A percentile compares a stretch with the other conserved stretches of the same genome.
Conservation (phyloP, 2,113 vertebrate genomes). For the Mirza zaza region DNA sequence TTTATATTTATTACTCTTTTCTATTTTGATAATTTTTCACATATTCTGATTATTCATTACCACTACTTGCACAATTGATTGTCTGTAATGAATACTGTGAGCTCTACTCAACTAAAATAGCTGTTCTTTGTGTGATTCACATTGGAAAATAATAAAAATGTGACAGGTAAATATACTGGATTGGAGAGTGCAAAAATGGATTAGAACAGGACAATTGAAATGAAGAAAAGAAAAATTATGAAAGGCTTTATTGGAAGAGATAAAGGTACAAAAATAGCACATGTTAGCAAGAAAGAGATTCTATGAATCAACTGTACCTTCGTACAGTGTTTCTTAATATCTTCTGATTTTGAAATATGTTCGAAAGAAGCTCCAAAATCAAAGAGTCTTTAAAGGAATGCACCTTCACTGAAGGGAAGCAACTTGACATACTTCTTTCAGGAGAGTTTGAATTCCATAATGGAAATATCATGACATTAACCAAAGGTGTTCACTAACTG, state of each 20-base stretch:
- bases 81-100: constrained; percentile 44
- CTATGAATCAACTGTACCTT: constrained; percentile 8
- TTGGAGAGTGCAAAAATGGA: neutral
- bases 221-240: constrained; percentile 28
- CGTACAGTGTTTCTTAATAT: neutral
- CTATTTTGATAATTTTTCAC: constrained; percentile 67
- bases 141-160: constrained; percentile 50
- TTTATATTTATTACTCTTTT: constrained; percentile 69
- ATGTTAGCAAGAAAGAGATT: constrained; percentile 12
- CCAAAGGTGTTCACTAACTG: constrained; percentile 74
- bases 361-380: constrained; percentile 49
- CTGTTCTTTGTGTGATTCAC: neutral
- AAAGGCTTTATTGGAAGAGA: constrained; percentile 4
- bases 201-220: constrained; percentile 6
- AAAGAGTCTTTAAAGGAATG: constrained; percentile 46
- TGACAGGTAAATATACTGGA: constrained; percentile 39
- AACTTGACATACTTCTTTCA: constrained; percentile 74
- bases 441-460: constrained; percentile 73
- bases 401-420: constrained; percentile 24
- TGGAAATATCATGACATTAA: constrained; percentile 82
- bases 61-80: constrained; percentile 55
- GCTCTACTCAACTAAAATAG: constrained; percentile 39
- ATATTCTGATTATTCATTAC: constrained; percentile 74
- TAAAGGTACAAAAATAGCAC: constrained; percentile 16
- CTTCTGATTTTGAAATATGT: neutral